Evolutionary conservation across 2,113 vertebrate species (phyloP).

Genomic region (Gallinago media): DNA sequence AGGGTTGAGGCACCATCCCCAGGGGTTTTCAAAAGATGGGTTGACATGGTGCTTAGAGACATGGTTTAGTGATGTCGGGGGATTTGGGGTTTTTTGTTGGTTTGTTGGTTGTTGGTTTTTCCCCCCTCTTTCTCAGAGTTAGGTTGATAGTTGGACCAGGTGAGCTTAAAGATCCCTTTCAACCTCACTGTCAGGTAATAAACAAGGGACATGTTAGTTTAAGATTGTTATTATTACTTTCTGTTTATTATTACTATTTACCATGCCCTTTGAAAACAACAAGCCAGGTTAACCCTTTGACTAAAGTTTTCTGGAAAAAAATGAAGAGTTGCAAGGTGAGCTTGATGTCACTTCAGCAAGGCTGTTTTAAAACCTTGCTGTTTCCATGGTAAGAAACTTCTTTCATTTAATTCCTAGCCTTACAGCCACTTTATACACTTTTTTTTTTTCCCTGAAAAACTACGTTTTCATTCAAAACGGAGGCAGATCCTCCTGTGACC

Average conservation of each 20-base stretch:
- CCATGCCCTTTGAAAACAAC: not conserved
- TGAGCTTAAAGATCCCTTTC: no score
- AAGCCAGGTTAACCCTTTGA: not conserved
- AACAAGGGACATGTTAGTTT: not conserved
- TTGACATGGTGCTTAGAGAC: no score
- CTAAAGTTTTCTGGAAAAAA: not conserved
- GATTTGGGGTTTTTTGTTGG: no score
- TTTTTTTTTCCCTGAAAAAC: not conserved
- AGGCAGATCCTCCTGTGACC: not conserved
- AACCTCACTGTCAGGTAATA: not conserved
- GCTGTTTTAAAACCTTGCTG: not conserved
- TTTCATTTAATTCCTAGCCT: not conserved
- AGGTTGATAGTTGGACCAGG: no score
- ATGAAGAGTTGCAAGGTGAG: not conserved
- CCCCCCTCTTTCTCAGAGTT: no score
- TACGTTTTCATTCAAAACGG: not conserved
- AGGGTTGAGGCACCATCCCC: no score
- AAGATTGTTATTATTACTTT: not conserved
- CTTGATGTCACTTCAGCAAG: not conserved
- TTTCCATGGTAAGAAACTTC: not conserved
- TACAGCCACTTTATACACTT: not conserved
- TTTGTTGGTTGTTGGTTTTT: no score
- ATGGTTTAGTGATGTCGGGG: no score
- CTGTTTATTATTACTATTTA: not conserved
- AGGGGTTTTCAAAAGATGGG: no score